These are phyloP conservation scores for Trichoplax adhaerens DNA, from an alignment of 37 sponge, comb jelly and placozoan genomes.

Conservation along the genomic window DNA sequence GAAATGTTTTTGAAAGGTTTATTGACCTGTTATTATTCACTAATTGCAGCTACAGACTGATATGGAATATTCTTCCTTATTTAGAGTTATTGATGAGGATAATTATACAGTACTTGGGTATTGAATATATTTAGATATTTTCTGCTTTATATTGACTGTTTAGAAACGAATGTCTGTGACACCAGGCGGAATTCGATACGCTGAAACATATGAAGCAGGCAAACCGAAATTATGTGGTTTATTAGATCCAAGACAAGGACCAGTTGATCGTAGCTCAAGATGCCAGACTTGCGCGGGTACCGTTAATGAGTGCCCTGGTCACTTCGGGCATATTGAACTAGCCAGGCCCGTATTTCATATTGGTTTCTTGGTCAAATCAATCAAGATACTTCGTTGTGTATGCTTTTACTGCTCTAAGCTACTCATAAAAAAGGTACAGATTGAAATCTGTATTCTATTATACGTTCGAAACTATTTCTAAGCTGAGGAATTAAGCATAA, in stretches of 20 bases:
- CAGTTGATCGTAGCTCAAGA: slow-evolving; percentile 56
- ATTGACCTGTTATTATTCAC: not conserved
- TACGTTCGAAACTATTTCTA: too few relatives aligned
- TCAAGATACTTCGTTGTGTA: slow-evolving; percentile 85
- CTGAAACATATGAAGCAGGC: slow-evolving; percentile 95
- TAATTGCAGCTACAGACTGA: not conserved
- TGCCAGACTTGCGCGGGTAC: slow-evolving; percentile 98
- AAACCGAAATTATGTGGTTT: slow-evolving; percentile 82
- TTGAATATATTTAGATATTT: not conserved
- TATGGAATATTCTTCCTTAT: not conserved
- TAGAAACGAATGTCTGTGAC: slow-evolving; percentile 97
- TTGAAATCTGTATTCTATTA: too few relatives aligned
- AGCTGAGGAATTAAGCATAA: too few relatives aligned
- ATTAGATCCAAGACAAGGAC: slow-evolving; percentile 96
- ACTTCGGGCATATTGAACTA: slow-evolving; percentile 98
- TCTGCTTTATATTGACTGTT: not conserved
- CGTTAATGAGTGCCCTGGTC: slow-evolving; percentile 92
- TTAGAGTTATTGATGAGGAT: not conserved
- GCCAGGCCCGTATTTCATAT: slow-evolving; percentile 95
- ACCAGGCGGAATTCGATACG: slow-evolving; percentile 82
- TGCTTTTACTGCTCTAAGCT: slow-evolving; percentile 93
- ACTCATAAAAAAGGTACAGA: slow-evolving; percentile 59
- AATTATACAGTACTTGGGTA: not conserved
- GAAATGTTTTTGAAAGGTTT: too few relatives aligned
- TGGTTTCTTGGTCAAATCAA: slow-evolving; percentile 66